Evolutionary conservation across 2,888 invertebrate species (phyloP), one percentile per base, ranked within the genome.

Genomic region (Camptogramma bilineatum): DNA sequence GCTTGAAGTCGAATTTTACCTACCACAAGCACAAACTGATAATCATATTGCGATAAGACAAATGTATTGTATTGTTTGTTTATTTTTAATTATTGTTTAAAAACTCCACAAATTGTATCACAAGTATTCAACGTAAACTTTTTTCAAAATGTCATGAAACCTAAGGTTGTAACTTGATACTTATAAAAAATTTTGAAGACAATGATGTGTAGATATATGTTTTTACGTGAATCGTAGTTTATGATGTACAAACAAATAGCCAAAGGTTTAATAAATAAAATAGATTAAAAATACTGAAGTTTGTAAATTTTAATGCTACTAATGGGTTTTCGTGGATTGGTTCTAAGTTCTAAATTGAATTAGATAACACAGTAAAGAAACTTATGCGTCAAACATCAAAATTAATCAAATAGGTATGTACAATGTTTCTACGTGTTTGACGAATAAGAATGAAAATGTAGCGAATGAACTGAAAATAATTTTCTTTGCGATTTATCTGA

Each of bases 141-240:
- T 8, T 44, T 44, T 44, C 39, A 44, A 4, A 52, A 52, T 21
- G 61, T 73, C 72, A 76, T 85, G 91, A 84, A 91, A 91, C 87
- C 73, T 88, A 91, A 84, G 92, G 92, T 93, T 93, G 92, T 93
- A 91, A 90, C 85, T 91, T 81, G 85, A 87, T 90, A n/a, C n/a
- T n/a, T n/a, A 90, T 88, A 87, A 86, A 88, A 87, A 81, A 78
- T 83, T 85, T 86, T 84, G 80, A 86, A 73, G 76, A 86, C 85
- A 85, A 85, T 86, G 80, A 83, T 88, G 85, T 86, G 87, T 91
- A 87, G 85, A 80, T 84, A 84, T 88, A 89, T 90, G 90, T 93
- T 92, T 93, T 88, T 91, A 92, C 88, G 89, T 91, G 88, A 88
- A 82, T 81, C 73, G 90, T 91, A 91, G 91, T 83, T 81, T 83